A percentile compares a stretch with the other conserved stretches of the same genome.
Conservation (phyloP, 2,113 vertebrate species). For the Pollimyrus isidori region DNA sequence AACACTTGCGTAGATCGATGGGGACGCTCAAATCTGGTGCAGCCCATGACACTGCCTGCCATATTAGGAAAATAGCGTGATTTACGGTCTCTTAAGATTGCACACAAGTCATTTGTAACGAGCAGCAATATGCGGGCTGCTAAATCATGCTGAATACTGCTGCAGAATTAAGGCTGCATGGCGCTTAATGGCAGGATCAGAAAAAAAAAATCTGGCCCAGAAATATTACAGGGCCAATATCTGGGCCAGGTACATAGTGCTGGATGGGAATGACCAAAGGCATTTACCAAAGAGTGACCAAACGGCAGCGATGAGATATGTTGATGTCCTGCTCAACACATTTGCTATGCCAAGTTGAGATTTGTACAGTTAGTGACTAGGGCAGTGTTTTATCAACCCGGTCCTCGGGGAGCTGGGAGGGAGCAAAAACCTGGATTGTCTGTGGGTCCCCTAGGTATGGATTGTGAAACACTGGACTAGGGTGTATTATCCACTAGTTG, state of each 20-base stretch:
- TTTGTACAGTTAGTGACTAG: background rate
- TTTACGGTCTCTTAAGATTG: background rate
- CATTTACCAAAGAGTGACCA: background rate
- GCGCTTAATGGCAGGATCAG: background rate
- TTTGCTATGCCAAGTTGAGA: background rate
- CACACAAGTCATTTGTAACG: background rate
- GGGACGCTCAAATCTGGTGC: background rate
- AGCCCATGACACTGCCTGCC: background rate
- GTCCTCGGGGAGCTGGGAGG: background rate
- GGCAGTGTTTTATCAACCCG: background rate
- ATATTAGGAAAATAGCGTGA: background rate
- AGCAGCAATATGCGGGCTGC: background rate
- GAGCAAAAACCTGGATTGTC: background rate
- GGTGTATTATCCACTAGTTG: background rate
- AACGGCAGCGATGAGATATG: background rate
- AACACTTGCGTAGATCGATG: background rate
- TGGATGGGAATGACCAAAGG: background rate
- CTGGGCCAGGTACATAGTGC: background rate
- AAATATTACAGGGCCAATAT: background rate
- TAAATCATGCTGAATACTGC: background rate
- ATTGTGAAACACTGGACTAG: background rate
- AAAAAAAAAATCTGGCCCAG: background rate
- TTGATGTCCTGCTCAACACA: background rate
- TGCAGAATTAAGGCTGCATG: background rate
- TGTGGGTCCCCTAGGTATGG: background rate